Evolutionary conservation across 2,888 invertebrate genomes (phyloP), one percentile per base, ranked within the genome.

Genomic region (Hypena proboscidalis): DNA sequence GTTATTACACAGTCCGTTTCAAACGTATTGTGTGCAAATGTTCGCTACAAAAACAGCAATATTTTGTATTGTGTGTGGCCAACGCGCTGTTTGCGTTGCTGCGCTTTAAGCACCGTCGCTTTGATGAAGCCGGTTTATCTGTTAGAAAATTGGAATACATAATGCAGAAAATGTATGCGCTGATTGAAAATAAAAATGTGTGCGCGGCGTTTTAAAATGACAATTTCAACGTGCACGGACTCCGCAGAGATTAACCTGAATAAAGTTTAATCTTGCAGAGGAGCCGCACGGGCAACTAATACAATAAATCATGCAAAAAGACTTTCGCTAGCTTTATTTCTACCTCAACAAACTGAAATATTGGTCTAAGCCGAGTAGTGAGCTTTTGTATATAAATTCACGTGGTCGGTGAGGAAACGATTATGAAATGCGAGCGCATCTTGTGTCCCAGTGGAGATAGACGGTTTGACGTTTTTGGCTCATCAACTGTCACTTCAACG

Each of bases 1-100:
- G 77, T 83, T 86, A 84, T 85, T 85, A 84, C 80, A 84, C 85
- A 85, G 83, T 82, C 81, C 81, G 80, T 83, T 87, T 84, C 82
- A 73, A 83, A 77, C 81, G 81, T 81, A 85, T 85, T 85, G 85
- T 85, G 75, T 75, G 74, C 71, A 70, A 75, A 73, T 74, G 69
- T 62, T 66, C 46, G 60, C 64, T 75, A 71, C 72, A 61, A 70
- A 74, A 73, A 77, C 67, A 65, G 67, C 61, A 64, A 70, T 73
- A 68, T 75, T 74, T 74, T 65, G 61, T 67, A 68, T 74, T 75
- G 65, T 70, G 54, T 41, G 49, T 21, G 40, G 44, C 33, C 48
- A 48, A 33, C 33, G 30, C 44, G 23, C 47, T 57, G 51, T 59
- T 52, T 57, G 54, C 40, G 51, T 49, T 46, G 44, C 40, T 57